phyloP scores from a whole-genome alignment of 2,888 invertebrate genomes.

The Biston stratarius region DNA sequence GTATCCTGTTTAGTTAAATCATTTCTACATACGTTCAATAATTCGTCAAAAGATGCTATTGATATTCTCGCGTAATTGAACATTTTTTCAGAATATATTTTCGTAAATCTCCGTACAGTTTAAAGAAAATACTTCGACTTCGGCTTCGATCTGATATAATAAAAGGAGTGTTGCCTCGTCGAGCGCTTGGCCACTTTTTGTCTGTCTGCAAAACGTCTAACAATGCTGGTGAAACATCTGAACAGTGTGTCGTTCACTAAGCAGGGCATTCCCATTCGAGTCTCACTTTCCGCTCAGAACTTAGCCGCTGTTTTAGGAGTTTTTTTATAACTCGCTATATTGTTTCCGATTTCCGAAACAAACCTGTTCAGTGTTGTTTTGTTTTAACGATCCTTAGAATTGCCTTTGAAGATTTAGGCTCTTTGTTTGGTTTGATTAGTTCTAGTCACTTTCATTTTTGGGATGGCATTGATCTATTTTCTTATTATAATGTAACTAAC shows the following conservation, averaged over 20 bases:
- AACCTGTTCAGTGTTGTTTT: conserved; percentile 22
- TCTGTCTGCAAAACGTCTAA: not conserved
- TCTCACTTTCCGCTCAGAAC: conserved; percentile 44
- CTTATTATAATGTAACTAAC: no score
- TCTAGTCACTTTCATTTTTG: not conserved
- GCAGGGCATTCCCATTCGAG: conserved; percentile 41
- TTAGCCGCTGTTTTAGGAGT: conserved; percentile 45
- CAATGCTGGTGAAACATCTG: not conserved
- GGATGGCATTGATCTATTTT: not conserved
- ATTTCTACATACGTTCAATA: no score
- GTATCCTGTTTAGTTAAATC: no score
- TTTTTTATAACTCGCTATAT: conserved; percentile 43
- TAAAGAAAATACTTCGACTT: no score
- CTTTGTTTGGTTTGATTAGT: conserved; percentile 10
- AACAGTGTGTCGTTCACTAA: conserved; percentile 9
- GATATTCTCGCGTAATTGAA: no score
- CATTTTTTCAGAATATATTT: no score
- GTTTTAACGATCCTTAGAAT: conserved; percentile 27
- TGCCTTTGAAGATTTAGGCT: conserved; percentile 9
- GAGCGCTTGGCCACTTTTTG: no score
- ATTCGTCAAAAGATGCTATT: no score
- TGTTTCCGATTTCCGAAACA: conserved; percentile 39
- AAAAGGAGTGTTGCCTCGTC: no score
- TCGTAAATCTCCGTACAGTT: no score
- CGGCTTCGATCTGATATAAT: no score